Percentiles rank a stretch among this genome's conserved stretches.
Evolutionary conservation across 2,888 invertebrate species (phyloP).

Genomic region (Leptinotarsa juncta): DNA sequence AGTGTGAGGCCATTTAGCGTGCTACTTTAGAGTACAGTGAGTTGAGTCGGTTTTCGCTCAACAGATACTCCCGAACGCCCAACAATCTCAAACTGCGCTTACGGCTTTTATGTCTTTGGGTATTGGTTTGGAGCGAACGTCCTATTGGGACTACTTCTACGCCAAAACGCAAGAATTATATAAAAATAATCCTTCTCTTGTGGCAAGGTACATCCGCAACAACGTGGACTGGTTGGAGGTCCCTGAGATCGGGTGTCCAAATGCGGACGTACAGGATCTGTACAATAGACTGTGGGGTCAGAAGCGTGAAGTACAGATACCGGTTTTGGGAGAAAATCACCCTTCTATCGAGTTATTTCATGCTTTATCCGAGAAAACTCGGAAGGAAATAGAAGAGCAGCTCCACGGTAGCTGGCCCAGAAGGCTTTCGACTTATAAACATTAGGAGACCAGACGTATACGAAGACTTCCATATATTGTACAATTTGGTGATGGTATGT

Average conservation of each 20-base stretch:
- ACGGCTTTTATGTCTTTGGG: no score
- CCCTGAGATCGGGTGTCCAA: background rate
- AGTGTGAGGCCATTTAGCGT: no score
- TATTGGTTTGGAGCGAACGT: no score
- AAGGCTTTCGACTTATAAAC: slow-evolving; percentile 45
- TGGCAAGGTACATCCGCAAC: no score
- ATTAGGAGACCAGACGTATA: slow-evolving; percentile 20
- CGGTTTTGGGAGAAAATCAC: slow-evolving; percentile 22
- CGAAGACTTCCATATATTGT: slow-evolving; percentile 39
- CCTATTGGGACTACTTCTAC: slow-evolving; percentile 39
- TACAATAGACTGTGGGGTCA: slow-evolving; percentile 42
- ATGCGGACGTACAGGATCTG: slow-evolving; percentile 42
- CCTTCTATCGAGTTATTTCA: slow-evolving; percentile 6
- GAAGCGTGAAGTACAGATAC: no score
- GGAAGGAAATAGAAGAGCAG: slow-evolving; percentile 37
- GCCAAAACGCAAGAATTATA: slow-evolving; percentile 56
- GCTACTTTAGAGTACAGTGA: no score
- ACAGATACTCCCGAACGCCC: no score
- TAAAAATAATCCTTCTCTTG: slow-evolving; percentile 51
- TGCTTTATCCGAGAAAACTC: slow-evolving; percentile 31
- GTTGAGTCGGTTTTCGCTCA: no score
- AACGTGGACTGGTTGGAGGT: no score
- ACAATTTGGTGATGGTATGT: slow-evolving; percentile 42
- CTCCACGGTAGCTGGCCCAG: slow-evolving; percentile 47
- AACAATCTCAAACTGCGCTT: no score